Conservation (phyloP, 2,797 vertebrate species). For the Myripristis jacobus region DNA sequence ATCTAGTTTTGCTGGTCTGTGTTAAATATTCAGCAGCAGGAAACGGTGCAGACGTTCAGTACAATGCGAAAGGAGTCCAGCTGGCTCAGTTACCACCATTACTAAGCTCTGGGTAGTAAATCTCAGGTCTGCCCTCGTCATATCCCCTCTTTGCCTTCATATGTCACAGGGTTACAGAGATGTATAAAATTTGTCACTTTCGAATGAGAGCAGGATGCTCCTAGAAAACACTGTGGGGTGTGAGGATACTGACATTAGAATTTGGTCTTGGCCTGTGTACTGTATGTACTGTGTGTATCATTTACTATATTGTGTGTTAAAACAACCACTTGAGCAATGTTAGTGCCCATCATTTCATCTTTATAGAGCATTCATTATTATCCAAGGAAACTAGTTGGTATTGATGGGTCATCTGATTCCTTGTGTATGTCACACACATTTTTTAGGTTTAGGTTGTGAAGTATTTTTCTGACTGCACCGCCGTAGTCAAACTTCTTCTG, state of each 20-base stretch:
- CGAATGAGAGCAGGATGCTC: neutral
- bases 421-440: no score
- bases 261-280: neutral
- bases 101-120: neutral
- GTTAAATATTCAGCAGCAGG: constrained; percentile 13
- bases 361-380: constrained; percentile 4
- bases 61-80: neutral
- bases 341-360: neutral
- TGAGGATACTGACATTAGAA: neutral
- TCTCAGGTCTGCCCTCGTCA: neutral
- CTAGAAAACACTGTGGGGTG: neutral
- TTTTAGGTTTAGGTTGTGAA: no score
- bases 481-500: no score
- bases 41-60: constrained; percentile 35
- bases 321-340: neutral
- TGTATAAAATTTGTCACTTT: neutral
- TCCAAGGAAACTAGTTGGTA: constrained; percentile 3
- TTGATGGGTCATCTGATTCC: constrained; percentile 5
- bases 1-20: neutral
- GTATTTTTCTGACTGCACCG: no score
- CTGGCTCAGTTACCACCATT: neutral
- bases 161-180: neutral
- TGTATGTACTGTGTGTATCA: neutral
- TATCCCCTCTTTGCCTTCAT: neutral
- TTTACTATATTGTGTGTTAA: neutral